These are phyloP conservation scores for Coleophora flavipennella DNA, from an alignment of 2,888 invertebrate species.

Conservation along the genomic window DNA sequence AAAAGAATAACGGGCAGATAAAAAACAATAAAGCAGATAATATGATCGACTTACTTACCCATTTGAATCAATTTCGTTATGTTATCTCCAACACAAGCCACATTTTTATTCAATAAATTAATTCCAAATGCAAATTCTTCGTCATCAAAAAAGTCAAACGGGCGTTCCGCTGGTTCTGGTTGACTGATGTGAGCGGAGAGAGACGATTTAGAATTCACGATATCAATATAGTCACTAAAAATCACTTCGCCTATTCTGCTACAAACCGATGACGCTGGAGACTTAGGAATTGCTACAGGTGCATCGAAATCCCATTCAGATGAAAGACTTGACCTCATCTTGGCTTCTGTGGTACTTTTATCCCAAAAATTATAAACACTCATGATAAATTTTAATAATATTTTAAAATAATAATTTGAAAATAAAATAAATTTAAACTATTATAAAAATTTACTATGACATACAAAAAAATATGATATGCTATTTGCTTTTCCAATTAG, in stretches of 20 bases:
- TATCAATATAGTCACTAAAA: constrained; percentile 45
- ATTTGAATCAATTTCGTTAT: constrained; percentile 57
- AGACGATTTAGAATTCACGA: constrained; percentile 48
- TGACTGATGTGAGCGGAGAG: constrained; percentile 33
- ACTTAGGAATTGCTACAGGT: constrained; percentile 19
- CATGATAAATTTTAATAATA: constrained; percentile 20
- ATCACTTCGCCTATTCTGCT: constrained; percentile 39
- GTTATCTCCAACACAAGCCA: constrained; percentile 60
- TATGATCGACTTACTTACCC: constrained; percentile 33
- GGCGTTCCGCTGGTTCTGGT: constrained; percentile 40
- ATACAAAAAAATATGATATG: too few relatives aligned
- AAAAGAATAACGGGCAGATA: too few relatives aligned
- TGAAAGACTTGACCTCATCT: constrained; percentile 24
- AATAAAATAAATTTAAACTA: too few relatives aligned
- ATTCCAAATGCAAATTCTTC: constrained; percentile 62
- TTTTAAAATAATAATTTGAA: too few relatives aligned
- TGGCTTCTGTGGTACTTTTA: constrained; percentile 25
- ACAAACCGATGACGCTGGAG: constrained; percentile 34
- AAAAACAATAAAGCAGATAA: too few relatives aligned
- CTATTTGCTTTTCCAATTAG: too few relatives aligned
- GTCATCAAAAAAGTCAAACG: constrained; percentile 59
- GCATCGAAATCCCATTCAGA: constrained; percentile 33
- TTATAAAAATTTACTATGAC: too few relatives aligned
- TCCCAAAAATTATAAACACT: constrained; percentile 33
- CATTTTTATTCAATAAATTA: constrained; percentile 56